These are phyloP conservation scores for Protaetia brevitarsis DNA, from an alignment of 1,140 invertebrate species.

Conservation along the genomic window DNA sequence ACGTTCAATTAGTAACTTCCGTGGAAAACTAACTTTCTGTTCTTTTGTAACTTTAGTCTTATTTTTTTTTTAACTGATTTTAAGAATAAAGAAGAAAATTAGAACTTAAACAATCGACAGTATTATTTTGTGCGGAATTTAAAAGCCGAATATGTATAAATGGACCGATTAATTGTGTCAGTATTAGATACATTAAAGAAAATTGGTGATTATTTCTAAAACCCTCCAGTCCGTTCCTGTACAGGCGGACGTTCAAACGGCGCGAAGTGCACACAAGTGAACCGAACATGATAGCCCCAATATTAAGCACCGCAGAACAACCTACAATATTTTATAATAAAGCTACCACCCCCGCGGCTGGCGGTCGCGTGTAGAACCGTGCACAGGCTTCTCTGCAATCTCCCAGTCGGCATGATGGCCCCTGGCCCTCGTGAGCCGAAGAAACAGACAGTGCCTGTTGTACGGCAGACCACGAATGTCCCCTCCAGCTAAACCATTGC, in stretches of 20 bases:
- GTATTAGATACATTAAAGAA: no score
- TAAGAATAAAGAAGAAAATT: no score
- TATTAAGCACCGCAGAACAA: constrained; percentile 30
- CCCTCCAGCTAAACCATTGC: constrained; percentile 41
- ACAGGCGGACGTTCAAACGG: constrained; percentile 9
- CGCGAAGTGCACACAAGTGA: constrained; percentile 23
- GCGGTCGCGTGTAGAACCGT: constrained; percentile 41
- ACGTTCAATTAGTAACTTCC: no score
- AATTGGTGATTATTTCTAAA: no score
- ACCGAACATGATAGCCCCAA: constrained; percentile 26
- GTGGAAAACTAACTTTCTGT: no score
- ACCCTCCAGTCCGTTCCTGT: not conserved
- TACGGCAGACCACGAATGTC: constrained; percentile 41
- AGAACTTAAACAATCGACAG: no score
- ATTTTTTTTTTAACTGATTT: no score
- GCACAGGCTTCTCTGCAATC: constrained; percentile 33
- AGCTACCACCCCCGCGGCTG: constrained; percentile 45
- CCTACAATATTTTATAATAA: constrained; percentile 37
- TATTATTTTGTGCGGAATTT: no score
- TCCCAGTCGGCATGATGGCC: constrained; percentile 43
- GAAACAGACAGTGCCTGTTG: constrained; percentile 36
- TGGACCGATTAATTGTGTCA: no score
- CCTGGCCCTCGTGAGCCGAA: constrained; percentile 37
- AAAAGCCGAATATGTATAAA: no score
- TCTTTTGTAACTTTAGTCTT: no score